phyloP scores from a whole-genome alignment of 2,113 vertebrate genomes.

The Erythrocercus mccallii region DNA sequence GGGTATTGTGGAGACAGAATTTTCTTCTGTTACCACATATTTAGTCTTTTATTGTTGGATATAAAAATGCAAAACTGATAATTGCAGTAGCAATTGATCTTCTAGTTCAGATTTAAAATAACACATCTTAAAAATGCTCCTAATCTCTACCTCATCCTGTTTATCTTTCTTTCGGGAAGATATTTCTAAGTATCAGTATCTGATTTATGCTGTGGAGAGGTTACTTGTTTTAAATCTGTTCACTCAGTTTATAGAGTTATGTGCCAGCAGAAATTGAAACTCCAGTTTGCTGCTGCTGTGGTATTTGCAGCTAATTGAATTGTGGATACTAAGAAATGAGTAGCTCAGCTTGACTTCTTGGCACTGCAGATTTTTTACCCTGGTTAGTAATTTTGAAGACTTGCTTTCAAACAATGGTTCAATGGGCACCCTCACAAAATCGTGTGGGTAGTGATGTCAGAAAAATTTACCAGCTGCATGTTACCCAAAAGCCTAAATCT shows the following conservation, averaged over 20 bases:
- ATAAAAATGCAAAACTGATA: background rate
- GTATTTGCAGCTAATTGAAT: conserved; percentile 43
- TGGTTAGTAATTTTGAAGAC: conserved; percentile 40
- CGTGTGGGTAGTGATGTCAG: conserved; percentile 7
- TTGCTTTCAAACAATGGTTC: conserved; percentile 45
- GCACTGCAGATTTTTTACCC: conserved; percentile 21
- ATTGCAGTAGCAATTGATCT: background rate
- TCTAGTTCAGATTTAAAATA: background rate
- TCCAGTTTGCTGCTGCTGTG: conserved; percentile 27
- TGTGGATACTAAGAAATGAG: conserved; percentile 28
- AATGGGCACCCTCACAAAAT: background rate
- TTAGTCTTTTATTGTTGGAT: background rate
- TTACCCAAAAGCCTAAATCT: background rate
- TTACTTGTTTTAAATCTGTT: conserved; percentile 2
- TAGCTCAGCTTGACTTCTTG: conserved; percentile 47
- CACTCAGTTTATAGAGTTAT: background rate
- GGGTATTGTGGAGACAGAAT: background rate
- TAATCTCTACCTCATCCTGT: background rate
- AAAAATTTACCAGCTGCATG: conserved; percentile 17
- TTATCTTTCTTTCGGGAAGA: background rate
- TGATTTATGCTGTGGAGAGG: background rate
- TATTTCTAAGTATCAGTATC: background rate
- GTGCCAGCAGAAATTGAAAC: conserved; percentile 32
- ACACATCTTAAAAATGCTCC: background rate
- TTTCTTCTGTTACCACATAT: background rate